Conservation (phyloP, 2,888 invertebrate genomes). For the Corythucha ciliata region DNA sequence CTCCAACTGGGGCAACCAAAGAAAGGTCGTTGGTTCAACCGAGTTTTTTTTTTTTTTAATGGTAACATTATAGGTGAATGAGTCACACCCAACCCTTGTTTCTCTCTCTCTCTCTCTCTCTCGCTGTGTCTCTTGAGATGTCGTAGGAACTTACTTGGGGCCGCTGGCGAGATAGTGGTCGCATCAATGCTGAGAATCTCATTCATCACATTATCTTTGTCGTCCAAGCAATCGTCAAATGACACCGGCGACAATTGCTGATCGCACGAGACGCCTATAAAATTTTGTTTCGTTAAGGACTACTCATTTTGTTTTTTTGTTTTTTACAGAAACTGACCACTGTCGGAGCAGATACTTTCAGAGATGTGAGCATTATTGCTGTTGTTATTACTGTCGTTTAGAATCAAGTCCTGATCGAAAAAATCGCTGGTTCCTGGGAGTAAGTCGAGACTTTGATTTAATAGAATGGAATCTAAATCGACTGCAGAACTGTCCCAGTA, state of each 20-base stretch:
- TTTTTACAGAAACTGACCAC: constrained; percentile 43
- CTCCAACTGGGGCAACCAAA: too few species aligned
- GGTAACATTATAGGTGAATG: too few species aligned
- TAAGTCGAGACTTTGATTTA: constrained; percentile 32
- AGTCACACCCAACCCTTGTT: too few species aligned
- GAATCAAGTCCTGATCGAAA: too few species aligned
- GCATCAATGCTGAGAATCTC: constrained; percentile 34
- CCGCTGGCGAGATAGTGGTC: constrained; percentile 39
- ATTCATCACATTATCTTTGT: constrained; percentile 19
- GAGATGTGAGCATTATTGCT: constrained; percentile 41
- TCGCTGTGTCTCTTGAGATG: too few species aligned
- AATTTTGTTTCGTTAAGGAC: background rate
- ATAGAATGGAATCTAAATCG: constrained; percentile 59
- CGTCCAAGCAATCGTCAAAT: constrained; percentile 26
- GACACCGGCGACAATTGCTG: constrained; percentile 49
- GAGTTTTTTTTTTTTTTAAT: too few species aligned
- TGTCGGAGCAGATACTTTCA: constrained; percentile 53
- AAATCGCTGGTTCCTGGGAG: constrained; percentile 26
- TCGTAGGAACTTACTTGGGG: too few species aligned
- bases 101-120: too few species aligned
- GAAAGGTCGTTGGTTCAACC: too few species aligned
- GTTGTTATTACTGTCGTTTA: constrained; percentile 24
- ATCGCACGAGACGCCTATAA: constrained; percentile 42
- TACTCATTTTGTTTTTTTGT: background rate
- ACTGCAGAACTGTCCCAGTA: too few species aligned